These are phyloP conservation scores for Eurystomus gularis DNA, from an alignment of 2,113 vertebrate species.

Conservation along the genomic window DNA sequence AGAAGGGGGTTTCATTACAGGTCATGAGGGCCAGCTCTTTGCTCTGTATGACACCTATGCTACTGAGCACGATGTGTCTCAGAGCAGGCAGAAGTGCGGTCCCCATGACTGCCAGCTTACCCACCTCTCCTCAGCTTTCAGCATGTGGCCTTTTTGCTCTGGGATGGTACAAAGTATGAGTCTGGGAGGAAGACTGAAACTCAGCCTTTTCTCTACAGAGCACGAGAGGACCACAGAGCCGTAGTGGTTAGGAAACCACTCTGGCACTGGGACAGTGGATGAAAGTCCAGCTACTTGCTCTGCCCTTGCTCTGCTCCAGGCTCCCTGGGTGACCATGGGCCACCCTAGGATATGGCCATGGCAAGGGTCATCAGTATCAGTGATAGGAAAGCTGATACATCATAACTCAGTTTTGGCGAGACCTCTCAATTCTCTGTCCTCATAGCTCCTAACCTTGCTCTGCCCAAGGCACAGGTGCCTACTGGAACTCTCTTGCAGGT, in stretches of 20 bases:
- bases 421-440: background rate
- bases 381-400: background rate
- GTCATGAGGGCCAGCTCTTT: background rate
- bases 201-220: background rate
- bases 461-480: background rate
- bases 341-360: background rate
- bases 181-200: background rate
- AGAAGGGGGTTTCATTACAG: background rate
- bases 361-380: background rate
- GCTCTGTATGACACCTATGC: background rate
- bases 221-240: background rate
- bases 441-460: background rate
- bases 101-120: background rate
- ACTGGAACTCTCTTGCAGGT: constrained; percentile 75
- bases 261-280: background rate
- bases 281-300: background rate
- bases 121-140: background rate
- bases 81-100: background rate
- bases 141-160: background rate
- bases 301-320: background rate
- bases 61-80: background rate
- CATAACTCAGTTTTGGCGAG: background rate
- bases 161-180: background rate
- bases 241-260: background rate
- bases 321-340: background rate